Evolutionary conservation across 2,113 vertebrate species (phyloP).

Genomic region (Cavia aperea): DNA sequence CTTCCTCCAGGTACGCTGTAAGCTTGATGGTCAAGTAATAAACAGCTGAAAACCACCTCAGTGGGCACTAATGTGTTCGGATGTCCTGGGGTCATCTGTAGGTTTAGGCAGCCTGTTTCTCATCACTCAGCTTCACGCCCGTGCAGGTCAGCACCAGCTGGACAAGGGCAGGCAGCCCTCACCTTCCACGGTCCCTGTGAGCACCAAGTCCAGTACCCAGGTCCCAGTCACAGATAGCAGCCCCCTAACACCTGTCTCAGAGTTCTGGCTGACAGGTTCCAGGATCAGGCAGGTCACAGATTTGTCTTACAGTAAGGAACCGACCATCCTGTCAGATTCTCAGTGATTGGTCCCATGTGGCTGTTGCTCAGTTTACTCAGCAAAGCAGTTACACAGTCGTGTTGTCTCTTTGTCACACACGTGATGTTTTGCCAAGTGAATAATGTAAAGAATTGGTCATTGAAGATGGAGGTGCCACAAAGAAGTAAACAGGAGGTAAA

Average conservation of each 20-base stretch:
- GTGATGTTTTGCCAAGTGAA: conserved; percentile 13
- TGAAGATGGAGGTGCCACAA: background rate
- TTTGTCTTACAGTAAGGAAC: background rate
- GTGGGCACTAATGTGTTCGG: accelerated
- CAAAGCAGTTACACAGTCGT: background rate
- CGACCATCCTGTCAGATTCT: background rate
- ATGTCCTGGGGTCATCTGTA: background rate
- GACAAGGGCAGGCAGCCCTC: background rate
- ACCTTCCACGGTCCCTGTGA: background rate
- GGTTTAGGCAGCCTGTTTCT: background rate
- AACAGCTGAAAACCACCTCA: background rate
- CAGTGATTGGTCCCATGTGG: background rate
- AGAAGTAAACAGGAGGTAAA: conserved; percentile 13
- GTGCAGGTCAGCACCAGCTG: background rate
- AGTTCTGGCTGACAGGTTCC: background rate
- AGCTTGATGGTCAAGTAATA: background rate
- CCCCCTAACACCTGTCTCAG: background rate
- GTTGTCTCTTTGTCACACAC: background rate
- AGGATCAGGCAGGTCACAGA: background rate
- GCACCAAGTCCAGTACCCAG: background rate
- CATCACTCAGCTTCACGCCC: background rate
- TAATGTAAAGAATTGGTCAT: background rate
- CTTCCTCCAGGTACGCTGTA: conserved; percentile 9
- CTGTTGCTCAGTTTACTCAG: background rate
- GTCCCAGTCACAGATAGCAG: background rate